These are phyloP conservation scores for human (Homo sapiens) DNA, from an alignment of 2,113 vertebrate species.

Conservation along the genomic window GRCh38 chr12:60481501-60482000, in stretches of 20 bases:
- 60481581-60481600: not conserved
- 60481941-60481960: not conserved
- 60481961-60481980: not conserved
- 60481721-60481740: not conserved
- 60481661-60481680: not conserved
- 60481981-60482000: not conserved
- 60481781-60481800: not conserved
- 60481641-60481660: not conserved
- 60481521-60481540: not conserved
- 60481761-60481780: not conserved
- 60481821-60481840: conserved; percentile 7
- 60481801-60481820: conserved; percentile 7
- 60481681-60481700: not conserved
- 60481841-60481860: conserved; percentile 33
- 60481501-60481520: not conserved
- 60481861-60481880: conserved; percentile 33
- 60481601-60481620: conserved; percentile 7
- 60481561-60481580: conserved; percentile 12
- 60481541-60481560: not conserved
- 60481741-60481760: not conserved
- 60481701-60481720: not conserved
- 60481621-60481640: not conserved
- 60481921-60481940: not conserved
- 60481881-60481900: not conserved
- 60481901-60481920: not conserved